Evolutionary conservation across 2,797 vertebrate species (phyloP), one percentile per base, ranked within the genome.

Genomic region (Pangasius larnaudii): DNA sequence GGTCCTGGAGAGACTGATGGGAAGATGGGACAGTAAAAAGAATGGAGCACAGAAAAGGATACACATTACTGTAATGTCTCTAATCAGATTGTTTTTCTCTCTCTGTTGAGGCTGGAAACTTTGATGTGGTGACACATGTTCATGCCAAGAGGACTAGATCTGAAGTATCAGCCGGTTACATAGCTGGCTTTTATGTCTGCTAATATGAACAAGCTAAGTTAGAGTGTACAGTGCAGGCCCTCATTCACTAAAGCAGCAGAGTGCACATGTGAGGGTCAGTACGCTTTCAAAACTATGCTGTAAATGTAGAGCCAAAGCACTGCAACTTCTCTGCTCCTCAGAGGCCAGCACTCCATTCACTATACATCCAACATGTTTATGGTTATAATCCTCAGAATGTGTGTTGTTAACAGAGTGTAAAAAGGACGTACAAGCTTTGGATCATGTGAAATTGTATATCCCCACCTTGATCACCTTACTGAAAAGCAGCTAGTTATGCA

Each of bases 131-230:
- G 49, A 53, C 80, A 71, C 33, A 56, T 22, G n/a, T 49, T 84
- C 74, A 30, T n/a, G 82, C 53, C 42, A 63, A 74, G 71, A 81
- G 42, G 42, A 53, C 27, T 24, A 71, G 63, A 75, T 19, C 42
- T 33, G 67, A 42, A 11, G 61, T 49, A 71, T 78, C 42, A 59
- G 10, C 65, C n/a, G 39, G 63, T 89, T 89, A 75, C 69, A 63
- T 82, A 89, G 36, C 77, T 30, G 53, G 72, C 30, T 81, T 88
- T 88, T 86, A 72, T 86, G 61, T 58, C 77, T 86, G 84, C 53
- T 89, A 67, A 89, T 89, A 75, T 86, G 78, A 75, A 27, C 84
- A 53, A 59, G 24, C 65, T 86, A 63, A 86, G 82, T 85, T 74
- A 30, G 53, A 86, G 27, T 42, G 42, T 42, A 42, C 42, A 42